phyloP scores from a whole-genome alignment of 2,888 invertebrate species.

The Synanthedon vespiformis region DNA sequence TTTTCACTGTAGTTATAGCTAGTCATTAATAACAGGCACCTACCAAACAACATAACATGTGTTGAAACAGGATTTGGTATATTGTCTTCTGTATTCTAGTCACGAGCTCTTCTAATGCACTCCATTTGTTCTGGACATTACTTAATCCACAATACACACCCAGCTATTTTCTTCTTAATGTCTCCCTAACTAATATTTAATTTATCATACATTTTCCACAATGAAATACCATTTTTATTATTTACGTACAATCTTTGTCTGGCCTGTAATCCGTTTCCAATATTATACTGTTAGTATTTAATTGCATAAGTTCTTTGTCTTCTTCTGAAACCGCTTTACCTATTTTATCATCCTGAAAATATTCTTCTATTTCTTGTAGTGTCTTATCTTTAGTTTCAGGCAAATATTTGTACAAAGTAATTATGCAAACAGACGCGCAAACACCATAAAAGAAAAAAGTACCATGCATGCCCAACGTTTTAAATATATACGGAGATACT shows the following conservation, averaged over 20 bases:
- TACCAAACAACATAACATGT: too few species aligned
- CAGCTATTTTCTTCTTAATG: not conserved
- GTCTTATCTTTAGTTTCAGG: conserved; percentile 35
- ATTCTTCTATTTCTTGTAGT: conserved; percentile 27
- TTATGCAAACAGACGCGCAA: conserved; percentile 15
- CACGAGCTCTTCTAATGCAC: conserved; percentile 4
- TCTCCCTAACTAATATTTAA: not conserved
- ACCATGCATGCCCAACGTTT: conserved; percentile 25
- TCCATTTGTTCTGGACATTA: conserved; percentile 5
- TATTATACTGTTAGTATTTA: conserved; percentile 1
- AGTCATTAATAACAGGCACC: too few species aligned
- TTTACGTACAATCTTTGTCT: not conserved
- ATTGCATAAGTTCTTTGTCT: conserved; percentile 5
- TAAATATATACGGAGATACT: conserved; percentile 30
- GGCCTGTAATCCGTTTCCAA: not conserved
- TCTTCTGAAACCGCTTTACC: conserved; percentile 2
- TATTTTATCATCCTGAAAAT: conserved; percentile 8
- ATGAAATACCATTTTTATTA: not conserved
- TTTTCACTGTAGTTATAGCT: too few species aligned
- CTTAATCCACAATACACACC: conserved; percentile 3
- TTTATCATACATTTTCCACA: not conserved
- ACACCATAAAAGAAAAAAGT: conserved; percentile 28
- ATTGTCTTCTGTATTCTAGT: conserved; percentile 1
- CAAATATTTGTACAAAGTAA: conserved; percentile 18
- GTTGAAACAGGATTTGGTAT: too few species aligned